Conservation (phyloP, 2,113 vertebrate species). For the Xiphorhynchus elegans region DNA sequence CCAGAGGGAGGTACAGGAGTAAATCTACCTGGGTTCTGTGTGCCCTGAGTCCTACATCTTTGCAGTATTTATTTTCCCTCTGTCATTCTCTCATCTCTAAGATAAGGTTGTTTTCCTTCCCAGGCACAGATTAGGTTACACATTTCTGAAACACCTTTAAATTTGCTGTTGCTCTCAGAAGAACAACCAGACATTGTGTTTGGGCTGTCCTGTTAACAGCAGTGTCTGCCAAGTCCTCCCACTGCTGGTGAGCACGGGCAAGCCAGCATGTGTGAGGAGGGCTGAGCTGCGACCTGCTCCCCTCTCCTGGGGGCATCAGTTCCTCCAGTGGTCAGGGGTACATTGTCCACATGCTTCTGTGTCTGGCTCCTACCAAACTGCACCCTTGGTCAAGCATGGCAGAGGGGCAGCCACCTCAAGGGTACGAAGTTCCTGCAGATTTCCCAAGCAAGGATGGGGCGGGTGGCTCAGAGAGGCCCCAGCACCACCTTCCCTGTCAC, state of each 20-base stretch:
- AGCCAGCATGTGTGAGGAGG: accelerated
- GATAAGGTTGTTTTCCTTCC: background rate
- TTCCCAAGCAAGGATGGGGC: background rate
- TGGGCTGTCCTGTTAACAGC: background rate
- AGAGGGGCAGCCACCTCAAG: background rate
- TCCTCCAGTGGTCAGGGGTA: background rate
- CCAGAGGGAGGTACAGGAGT: background rate
- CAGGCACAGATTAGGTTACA: background rate
- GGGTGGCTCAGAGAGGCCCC: background rate
- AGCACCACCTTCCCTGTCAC: background rate
- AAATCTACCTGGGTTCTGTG: background rate
- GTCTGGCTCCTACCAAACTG: background rate
- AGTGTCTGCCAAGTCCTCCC: background rate
- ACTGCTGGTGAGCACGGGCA: background rate
- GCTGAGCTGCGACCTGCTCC: background rate
- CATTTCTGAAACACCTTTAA: background rate
- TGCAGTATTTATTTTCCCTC: background rate
- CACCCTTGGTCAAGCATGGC: background rate
- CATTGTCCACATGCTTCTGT: accelerated
- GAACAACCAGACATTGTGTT: background rate
- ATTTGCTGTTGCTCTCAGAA: background rate
- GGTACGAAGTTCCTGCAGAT: background rate
- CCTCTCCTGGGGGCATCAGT: accelerated
- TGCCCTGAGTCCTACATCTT: background rate
- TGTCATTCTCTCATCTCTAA: background rate